Evolutionary conservation across 2,888 invertebrate genomes (phyloP).

Genomic region (Alloscopus bannaensis): DNA sequence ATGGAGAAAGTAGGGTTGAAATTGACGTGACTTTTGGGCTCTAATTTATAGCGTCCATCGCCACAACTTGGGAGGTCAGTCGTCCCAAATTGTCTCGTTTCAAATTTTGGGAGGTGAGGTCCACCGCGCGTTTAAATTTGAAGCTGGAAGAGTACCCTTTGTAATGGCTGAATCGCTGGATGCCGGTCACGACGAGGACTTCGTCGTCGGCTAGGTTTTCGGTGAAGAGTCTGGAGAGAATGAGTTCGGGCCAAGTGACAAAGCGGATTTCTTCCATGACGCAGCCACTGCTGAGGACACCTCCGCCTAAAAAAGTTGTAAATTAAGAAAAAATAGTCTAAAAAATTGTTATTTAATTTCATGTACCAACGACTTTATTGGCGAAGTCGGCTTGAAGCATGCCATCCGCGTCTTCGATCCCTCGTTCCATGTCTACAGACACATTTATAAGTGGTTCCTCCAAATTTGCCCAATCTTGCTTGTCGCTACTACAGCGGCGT

Average conservation of each 20-base stretch:
- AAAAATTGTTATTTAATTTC: not conserved
- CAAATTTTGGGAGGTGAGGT: conserved; percentile 78
- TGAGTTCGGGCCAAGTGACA: conserved; percentile 93
- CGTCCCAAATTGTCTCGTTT: not conserved
- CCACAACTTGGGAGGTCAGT: conserved; percentile 75
- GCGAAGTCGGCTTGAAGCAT: conserved; percentile 87
- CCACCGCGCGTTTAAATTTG: conserved; percentile 76
- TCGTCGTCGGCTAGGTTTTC: conserved; percentile 87
- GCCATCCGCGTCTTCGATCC: conserved; percentile 73
- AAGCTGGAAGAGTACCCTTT: conserved; percentile 77
- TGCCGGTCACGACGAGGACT: conserved; percentile 83
- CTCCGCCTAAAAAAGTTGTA: conserved; percentile 78
- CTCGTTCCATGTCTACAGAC: conserved; percentile 78
- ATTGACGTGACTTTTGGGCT: not conserved
- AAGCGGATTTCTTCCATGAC: conserved; percentile 99
- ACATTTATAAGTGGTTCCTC: conserved; percentile 75
- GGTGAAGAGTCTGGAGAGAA: conserved; percentile 90
- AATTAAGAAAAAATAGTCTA: not conserved
- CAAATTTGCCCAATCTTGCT: not conserved
- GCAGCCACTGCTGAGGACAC: conserved; percentile 91
- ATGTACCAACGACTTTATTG: conserved; percentile 88
- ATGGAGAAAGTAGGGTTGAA: conserved; percentile 73
- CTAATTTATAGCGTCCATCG: conserved; percentile 77
- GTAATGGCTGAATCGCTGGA: conserved; percentile 76
- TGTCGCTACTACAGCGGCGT: not conserved